These are phyloP conservation scores for Drosophila engyochracea DNA, from an alignment of 2,888 invertebrate species.

Conservation along the genomic window DNA sequence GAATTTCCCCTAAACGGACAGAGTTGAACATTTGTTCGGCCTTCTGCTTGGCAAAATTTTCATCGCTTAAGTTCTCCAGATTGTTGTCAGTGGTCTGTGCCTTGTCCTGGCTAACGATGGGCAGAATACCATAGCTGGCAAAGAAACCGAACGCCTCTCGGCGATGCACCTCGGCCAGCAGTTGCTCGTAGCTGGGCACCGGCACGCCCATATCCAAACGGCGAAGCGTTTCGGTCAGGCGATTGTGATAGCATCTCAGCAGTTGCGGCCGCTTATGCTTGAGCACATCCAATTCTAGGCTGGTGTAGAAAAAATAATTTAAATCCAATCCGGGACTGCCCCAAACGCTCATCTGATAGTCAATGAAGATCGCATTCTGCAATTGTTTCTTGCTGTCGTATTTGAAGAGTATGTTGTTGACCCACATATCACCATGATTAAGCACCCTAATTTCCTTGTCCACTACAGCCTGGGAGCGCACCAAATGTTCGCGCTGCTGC, in stretches of 20 bases:
- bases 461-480: conserved; percentile 65
- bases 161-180: conserved; percentile 70
- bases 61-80: conserved; percentile 73
- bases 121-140: conserved; percentile 75
- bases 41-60: conserved; percentile 69
- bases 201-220: conserved; percentile 52
- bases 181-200: conserved; percentile 73
- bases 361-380: conserved; percentile 76
- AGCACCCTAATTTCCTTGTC: conserved; percentile 83
- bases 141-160: conserved; percentile 81
- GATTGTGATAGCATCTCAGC: conserved; percentile 73
- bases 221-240: conserved; percentile 65
- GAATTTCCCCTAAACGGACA: conserved; percentile 67
- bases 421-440: conserved; percentile 87
- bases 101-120: conserved; percentile 78
- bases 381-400: conserved; percentile 66
- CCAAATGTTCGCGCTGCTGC: conserved; percentile 63
- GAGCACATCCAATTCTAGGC: conserved; percentile 75
- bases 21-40: conserved; percentile 72
- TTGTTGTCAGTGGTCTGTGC: conserved; percentile 69
- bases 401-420: conserved; percentile 86
- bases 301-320: conserved; percentile 84
- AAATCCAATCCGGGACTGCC: conserved; percentile 84
- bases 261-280: conserved; percentile 73
- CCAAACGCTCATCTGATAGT: conserved; percentile 82